Percentiles rank a stretch among this genome's conserved stretches.
phyloP scores from a whole-genome alignment of 2,888 invertebrate genomes.

The Serripes groenlandicus region DNA sequence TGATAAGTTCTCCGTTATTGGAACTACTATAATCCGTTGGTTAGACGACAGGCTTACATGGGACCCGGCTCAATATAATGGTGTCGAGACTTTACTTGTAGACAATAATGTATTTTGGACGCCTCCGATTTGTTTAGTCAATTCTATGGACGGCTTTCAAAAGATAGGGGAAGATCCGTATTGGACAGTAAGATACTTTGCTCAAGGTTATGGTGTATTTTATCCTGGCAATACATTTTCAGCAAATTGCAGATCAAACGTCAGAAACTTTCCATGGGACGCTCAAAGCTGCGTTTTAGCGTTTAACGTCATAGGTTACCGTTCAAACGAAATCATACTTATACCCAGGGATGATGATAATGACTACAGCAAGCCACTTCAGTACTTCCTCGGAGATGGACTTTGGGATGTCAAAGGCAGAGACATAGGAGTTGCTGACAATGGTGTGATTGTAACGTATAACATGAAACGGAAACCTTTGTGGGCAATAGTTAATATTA shows the following conservation, averaged over 20 bases:
- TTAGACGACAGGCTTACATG: not conserved
- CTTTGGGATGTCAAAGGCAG: not conserved
- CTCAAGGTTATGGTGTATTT: not conserved
- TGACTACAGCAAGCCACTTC: not conserved
- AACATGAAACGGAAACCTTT: conserved; percentile 6
- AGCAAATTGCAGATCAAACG: not conserved
- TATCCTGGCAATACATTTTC: conserved; percentile 3
- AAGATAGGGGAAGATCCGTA: not conserved
- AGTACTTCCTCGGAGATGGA: conserved; percentile 2
- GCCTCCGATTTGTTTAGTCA: not conserved
- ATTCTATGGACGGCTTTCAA: conserved; percentile 7
- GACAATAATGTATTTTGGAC: conserved; percentile 9
- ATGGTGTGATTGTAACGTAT: not conserved
- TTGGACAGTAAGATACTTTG: not conserved
- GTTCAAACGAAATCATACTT: not conserved
- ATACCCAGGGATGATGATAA: not conserved
- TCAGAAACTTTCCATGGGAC: conserved; percentile 6
- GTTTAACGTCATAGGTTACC: not conserved
- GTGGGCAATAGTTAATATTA: not conserved
- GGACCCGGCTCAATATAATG: not conserved
- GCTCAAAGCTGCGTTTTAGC: not conserved
- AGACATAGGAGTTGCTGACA: not conserved
- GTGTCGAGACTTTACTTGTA: not conserved
- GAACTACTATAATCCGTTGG: not conserved
- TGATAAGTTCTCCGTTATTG: conserved; percentile 9